Percentiles rank a stretch among this genome's conserved stretches.
Conservation (phyloP, 1,140 invertebrate genomes). For the Trinorchestia longiramus region DNA sequence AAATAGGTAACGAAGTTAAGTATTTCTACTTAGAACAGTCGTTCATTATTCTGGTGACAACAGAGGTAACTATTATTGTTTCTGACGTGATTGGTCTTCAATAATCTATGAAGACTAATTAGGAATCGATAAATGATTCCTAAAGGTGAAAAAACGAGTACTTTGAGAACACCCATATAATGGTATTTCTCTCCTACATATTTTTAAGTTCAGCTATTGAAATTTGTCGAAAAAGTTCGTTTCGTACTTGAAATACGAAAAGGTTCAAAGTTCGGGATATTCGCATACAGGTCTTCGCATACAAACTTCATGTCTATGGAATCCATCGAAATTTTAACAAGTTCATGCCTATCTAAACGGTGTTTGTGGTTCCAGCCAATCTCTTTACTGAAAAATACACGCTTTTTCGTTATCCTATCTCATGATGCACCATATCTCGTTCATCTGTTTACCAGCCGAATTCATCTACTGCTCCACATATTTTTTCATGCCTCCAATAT, state of each 20-base stretch:
- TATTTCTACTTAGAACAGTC: no score
- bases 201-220: no score
- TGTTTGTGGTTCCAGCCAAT: neutral
- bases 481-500: constrained; percentile 9
- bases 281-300: neutral
- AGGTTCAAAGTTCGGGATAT: no score
- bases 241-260: neutral
- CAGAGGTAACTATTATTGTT: no score
- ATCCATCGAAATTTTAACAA: neutral
- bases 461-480: neutral
- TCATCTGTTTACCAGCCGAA: neutral
- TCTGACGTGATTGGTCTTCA: no score
- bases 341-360: neutral
- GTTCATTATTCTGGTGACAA: no score
- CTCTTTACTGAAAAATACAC: neutral
- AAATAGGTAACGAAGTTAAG: no score
- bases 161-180: no score
- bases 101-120: no score
- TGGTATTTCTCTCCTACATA: no score
- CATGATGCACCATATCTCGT: neutral
- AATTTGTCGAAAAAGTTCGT: neutral
- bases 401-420: neutral
- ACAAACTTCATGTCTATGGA: neutral
- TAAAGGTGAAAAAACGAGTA: no score
- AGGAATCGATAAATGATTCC: no score